Evolutionary conservation across 2,113 vertebrate species (phyloP).

Genomic region (Cryptotis parvus): DNA sequence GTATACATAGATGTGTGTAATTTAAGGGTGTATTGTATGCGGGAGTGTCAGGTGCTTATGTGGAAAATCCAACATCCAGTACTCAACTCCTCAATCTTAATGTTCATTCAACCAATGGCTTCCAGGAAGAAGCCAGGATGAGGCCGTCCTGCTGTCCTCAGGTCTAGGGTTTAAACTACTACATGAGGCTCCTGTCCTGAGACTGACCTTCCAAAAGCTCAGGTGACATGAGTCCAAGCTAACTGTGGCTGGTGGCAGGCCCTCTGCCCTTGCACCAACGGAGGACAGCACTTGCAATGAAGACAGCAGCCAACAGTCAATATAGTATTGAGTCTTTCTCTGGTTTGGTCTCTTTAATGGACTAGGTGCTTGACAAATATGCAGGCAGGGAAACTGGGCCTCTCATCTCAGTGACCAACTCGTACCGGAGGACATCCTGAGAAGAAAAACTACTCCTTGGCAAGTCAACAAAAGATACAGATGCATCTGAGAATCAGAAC

Average conservation of each 20-base stretch:
- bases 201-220: background rate
- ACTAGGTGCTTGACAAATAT: slow-evolving; percentile 20
- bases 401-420: background rate
- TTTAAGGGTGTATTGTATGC: background rate
- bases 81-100: background rate
- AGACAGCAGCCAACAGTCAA: background rate
- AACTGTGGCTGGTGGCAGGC: background rate
- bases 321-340: background rate
- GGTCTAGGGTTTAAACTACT: background rate
- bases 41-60: background rate
- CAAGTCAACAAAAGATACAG: background rate
- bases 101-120: background rate
- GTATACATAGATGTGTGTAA: too few relatives aligned
- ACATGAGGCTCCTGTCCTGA: background rate
- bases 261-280: background rate
- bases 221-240: background rate
- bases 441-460: slow-evolving; percentile 6
- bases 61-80: background rate
- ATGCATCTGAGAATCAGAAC: slow-evolving; percentile 38
- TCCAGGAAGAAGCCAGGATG: background rate
- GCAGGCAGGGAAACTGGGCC: background rate
- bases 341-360: background rate
- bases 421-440: background rate
- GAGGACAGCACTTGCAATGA: background rate
- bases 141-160: background rate